phyloP scores from a whole-genome alignment of 2,113 vertebrate species.

The Tenrec ecaudatus region DNA sequence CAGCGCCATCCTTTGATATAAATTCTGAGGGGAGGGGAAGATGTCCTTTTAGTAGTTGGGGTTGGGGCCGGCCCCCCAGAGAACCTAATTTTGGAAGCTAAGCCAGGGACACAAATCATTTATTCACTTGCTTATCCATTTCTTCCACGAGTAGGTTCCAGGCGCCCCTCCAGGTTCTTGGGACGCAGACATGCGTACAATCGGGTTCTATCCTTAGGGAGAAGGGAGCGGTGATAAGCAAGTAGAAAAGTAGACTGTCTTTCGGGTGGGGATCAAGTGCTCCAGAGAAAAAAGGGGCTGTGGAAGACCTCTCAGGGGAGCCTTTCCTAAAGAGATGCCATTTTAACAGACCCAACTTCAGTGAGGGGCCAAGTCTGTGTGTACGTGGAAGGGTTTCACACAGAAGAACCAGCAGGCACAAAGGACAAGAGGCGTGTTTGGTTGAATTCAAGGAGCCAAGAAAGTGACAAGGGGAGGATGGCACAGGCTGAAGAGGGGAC shows the following conservation, averaged over 20 bases:
- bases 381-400: not conserved
- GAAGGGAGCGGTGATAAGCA: not conserved
- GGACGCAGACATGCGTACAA: not conserved
- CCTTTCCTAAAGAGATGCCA: not conserved
- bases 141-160: not conserved
- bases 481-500: not conserved
- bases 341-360: not conserved
- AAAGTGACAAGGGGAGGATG: not conserved
- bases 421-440: conserved; percentile 39
- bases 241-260: not conserved
- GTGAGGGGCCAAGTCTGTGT: not conserved
- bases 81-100: not conserved
- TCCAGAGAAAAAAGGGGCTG: too few species aligned
- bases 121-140: not conserved
- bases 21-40: too few species aligned
- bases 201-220: not conserved
- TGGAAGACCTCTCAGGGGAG: not conserved
- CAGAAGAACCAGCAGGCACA: not conserved
- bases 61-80: too few species aligned
- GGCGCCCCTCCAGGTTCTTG: not conserved
- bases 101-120: not conserved
- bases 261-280: too few species aligned
- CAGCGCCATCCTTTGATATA: too few species aligned
- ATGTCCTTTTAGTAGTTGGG: too few species aligned
- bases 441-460: not conserved